Base-by-base conservation (phyloP, 2,888 invertebrate species). In the Nymphalis c-album region DNA sequence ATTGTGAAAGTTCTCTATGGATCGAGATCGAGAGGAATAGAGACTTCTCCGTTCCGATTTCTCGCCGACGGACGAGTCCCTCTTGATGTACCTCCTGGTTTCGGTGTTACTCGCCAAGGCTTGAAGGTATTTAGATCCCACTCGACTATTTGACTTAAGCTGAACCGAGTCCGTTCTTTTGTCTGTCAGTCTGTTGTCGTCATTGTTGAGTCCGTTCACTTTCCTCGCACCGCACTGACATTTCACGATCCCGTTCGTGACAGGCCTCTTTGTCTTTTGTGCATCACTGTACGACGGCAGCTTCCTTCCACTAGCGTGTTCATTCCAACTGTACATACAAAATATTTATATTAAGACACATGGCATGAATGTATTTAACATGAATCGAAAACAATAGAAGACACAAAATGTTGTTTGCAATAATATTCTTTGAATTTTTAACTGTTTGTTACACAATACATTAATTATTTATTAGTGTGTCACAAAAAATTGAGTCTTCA, bases 271-370 rank as follows among this genome's bases (percentile, higher is more conserved):
- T 86, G 85, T 90, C 86, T 91, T 92, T 92, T 92, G 92, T 91
- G 91, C 91, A 87, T 92, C 92, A 88, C 88, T 91, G 77, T 90
- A 90, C 77, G 86, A 83, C 85, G 90, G 90, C 90, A 92, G 89
- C 88, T 90, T 92, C 86, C 90, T 87, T 78, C 85, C 86, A 87
- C 85, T 88, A 78, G 85, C 82, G 86, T 92, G 92, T 86, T 93
- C 93, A 93, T 92, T 93, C 93, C 93, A 93, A 92, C 93, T 93
- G 91, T 64, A 64, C 63, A 68, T 63, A 75, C 59, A 70, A 77
- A 65, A 58, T 67, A 45, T 73, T 58, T 26, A 47, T 60, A 69
- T 51, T 64, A 51, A 50, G 55, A 51, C 53, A 57, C 53, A 53
- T 35, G 48, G 51, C 22, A 51, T 58, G 26, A 46, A 22, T 31